These are phyloP conservation scores for Bambusicola thoracicus DNA, from an alignment of 2,113 vertebrate species.

Conservation along the genomic window DNA sequence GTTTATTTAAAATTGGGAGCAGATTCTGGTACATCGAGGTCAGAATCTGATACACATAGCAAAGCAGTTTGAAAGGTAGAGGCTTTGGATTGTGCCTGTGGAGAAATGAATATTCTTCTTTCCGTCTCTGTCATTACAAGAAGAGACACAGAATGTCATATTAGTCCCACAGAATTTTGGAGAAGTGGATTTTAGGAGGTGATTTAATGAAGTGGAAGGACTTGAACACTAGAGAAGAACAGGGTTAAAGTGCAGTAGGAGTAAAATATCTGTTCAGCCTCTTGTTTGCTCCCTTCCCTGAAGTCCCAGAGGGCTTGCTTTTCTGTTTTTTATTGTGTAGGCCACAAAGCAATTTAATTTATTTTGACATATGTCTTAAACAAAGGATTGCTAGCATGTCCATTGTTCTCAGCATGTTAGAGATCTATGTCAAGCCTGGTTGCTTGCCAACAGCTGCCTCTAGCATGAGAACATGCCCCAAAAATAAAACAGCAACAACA, in stretches of 20 bases:
- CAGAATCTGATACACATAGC: background rate
- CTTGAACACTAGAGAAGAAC: background rate
- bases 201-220: conserved; percentile 23
- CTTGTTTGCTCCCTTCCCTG: background rate
- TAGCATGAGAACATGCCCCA: background rate
- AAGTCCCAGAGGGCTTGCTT: background rate
- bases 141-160: background rate
- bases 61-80: background rate
- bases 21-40: background rate
- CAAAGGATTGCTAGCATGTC: background rate
- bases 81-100: background rate
- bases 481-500: background rate
- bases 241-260: background rate
- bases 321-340: background rate
- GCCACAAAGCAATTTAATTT: background rate
- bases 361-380: conserved; percentile 28
- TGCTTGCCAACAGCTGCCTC: background rate
- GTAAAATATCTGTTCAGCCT: background rate
- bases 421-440: background rate
- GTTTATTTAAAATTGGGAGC: background rate
- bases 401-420: background rate
- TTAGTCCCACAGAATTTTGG: background rate
- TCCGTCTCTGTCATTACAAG: background rate
- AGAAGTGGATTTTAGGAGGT: background rate
- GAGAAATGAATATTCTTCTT: background rate